phyloP scores from a whole-genome alignment of 2,113 vertebrate genomes.

The Recurvirostra avosetta region DNA sequence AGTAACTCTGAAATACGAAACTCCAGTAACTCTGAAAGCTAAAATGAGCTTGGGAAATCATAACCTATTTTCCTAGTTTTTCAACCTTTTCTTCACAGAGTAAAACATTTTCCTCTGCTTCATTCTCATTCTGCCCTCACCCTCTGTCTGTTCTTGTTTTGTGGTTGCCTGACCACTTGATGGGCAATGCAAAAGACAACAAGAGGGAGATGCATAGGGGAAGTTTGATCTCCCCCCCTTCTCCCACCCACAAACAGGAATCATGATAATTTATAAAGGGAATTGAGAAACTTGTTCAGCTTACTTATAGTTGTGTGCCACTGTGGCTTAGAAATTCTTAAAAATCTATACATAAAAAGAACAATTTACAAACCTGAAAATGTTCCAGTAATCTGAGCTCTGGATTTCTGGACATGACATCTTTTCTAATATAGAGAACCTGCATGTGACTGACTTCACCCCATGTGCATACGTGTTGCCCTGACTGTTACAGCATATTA shows the following conservation, averaged over 20 bases:
- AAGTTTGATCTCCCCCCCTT: rapidly evolving
- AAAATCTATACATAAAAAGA: background rate
- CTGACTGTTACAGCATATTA: background rate
- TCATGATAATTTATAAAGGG: background rate
- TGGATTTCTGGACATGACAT: background rate
- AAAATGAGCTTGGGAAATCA: background rate
- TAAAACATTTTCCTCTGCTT: background rate
- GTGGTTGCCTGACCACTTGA: background rate
- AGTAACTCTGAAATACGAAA: background rate
- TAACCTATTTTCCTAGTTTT: background rate
- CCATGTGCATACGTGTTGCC: rapidly evolving
- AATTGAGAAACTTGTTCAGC: background rate
- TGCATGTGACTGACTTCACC: background rate
- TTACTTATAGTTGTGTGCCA: background rate
- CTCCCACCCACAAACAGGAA: rapidly evolving
- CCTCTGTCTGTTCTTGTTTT: background rate
- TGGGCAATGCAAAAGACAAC: background rate
- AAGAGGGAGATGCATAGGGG: background rate
- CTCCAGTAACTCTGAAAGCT: background rate
- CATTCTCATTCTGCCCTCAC: background rate
- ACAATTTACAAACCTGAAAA: background rate
- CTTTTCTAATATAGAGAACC: background rate
- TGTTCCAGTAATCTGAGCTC: background rate
- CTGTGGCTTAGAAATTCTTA: background rate
- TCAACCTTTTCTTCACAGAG: background rate